Evolutionary conservation across 2,797 vertebrate species (phyloP), one percentile per base, ranked within the genome.

Genomic region (Nannoperca australis): DNA sequence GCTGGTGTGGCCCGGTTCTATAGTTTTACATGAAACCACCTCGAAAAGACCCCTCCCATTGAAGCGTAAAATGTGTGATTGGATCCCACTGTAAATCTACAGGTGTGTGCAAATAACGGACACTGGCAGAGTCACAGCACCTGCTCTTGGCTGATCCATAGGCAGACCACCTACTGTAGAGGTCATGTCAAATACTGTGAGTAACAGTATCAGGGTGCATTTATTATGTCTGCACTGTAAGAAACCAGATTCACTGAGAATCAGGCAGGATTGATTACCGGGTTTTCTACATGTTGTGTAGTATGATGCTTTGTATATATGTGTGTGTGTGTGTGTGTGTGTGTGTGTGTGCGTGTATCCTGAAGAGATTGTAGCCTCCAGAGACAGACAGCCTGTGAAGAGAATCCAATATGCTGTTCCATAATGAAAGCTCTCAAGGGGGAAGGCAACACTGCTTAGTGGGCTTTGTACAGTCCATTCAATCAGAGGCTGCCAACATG

Each of bases 371-470:
- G 66, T 76, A 73, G 82, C 85, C 84, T 87, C 67, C 54, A 82
- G 79, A 90, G 86, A 85, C 81, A 76, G 81, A 84, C 70, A 81
- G 80, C 70, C 78, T 85, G 82, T 86, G 90, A 90, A 86, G 89
- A 90, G 85, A 92, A 93, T 93, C 89, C 92, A 94, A 93, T 94
- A 93, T 93, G 88, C 84, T 88, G 85, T 92, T 89, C 82, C 85
- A 86, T 95, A 94, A 95, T 95, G 92, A 94, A 94, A 92, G 88
- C 91, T 94, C 93, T 91, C 87, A 85, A 86, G 86, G 83, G 88
- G 92, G 91, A 90, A 93, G 77, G 61, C 85, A 78, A 77, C 80
- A 84, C 89, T 90, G 92, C 93, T 95, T 91, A 92, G 84, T 61
- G 83, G 90, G 91, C 91, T 94, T 94, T 93, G 93, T 89, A 82